Evolutionary conservation across 2,888 invertebrate genomes (phyloP), one percentile per base, ranked within the genome.

Genomic region (Nebria salina): DNA sequence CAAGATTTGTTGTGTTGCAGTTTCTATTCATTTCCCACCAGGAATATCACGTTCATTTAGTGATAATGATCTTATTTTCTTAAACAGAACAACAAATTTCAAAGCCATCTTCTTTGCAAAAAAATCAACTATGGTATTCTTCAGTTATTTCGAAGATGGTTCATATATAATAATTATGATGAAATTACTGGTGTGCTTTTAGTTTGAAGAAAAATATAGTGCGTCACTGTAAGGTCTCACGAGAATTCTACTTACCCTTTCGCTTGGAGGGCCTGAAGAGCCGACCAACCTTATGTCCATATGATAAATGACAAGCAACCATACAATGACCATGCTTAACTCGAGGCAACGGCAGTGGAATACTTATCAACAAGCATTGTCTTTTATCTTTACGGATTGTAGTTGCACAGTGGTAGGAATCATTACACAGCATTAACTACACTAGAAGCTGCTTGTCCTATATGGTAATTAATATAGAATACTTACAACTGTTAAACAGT

Each of bases 231-330:
- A 11, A 8, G 11, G 54, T 54, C 54, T 13, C 54, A 13, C 8
- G 54, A 11, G 54, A 11, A 54, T 54, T 54, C 54, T 6, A 70
- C 15, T 70, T 34, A 70, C 70, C 70, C 70, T 70, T 70, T 70
- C 70, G 34, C 70, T 20, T 54, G 13, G 8, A 70, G 3, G 34
- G 15, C 15, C 70, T 34, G 34, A 25, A 25, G 20, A 26, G 5
- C 54, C 1, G 70, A 26, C 70, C 70, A 20, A 25, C 70, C 70
- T 70, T 70, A 70, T 70, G 70, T 25, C 25, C 70, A 70, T 20
- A 70, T 70, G 70, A 70, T 70, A 70, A 70, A 70, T 70, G 68
- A 68, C 68, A 68, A 68, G 68, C 68, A 68, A 68, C 68, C 11
- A 68, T 25, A 68, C 68, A 68, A 68, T 68, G 70, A 70, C 70